Conservation (phyloP, 2,113 vertebrate species). For the Crotalus tigris region DNA sequence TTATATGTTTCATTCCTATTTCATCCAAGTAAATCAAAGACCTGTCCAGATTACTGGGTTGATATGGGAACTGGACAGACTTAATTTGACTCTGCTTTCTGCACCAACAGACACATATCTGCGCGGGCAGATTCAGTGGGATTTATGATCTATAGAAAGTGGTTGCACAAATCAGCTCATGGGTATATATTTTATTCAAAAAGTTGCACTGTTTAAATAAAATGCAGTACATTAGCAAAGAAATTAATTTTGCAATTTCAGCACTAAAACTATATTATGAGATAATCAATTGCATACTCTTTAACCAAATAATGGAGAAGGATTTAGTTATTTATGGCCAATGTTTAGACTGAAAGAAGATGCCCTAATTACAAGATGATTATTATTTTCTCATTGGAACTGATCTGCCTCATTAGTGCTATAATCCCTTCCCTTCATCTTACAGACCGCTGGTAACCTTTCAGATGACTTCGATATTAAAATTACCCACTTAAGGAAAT, state of each 20-base stretch:
- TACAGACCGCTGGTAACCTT: slow-evolving; percentile 25
- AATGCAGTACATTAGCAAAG: slow-evolving; percentile 6
- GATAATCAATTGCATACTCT: slow-evolving; percentile 7
- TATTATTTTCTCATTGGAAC: slow-evolving; percentile 59
- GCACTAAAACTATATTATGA: neutral
- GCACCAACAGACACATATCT: too few species aligned
- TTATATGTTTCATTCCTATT: neutral
- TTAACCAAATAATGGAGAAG: slow-evolving; percentile 47
- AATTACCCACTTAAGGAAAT: neutral
- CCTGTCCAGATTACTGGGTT: neutral
- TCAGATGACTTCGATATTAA: slow-evolving; percentile 13
- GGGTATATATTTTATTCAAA: neutral
- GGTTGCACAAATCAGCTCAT: neutral
- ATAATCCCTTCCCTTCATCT: slow-evolving; percentile 46
- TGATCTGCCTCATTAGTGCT: slow-evolving; percentile 59
- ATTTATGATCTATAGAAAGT: neutral
- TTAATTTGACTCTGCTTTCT: neutral
- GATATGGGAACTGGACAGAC: neutral
- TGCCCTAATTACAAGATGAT: slow-evolving; percentile 55
- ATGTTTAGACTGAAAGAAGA: slow-evolving; percentile 32
- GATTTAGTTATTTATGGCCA: slow-evolving; percentile 29
- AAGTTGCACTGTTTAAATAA: neutral
- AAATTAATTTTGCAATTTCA: slow-evolving; percentile 29
- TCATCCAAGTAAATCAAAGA: neutral
- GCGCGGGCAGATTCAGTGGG: neutral